phyloP scores from a whole-genome alignment of 2,797 vertebrate genomes.

The Anabas testudineus region DNA sequence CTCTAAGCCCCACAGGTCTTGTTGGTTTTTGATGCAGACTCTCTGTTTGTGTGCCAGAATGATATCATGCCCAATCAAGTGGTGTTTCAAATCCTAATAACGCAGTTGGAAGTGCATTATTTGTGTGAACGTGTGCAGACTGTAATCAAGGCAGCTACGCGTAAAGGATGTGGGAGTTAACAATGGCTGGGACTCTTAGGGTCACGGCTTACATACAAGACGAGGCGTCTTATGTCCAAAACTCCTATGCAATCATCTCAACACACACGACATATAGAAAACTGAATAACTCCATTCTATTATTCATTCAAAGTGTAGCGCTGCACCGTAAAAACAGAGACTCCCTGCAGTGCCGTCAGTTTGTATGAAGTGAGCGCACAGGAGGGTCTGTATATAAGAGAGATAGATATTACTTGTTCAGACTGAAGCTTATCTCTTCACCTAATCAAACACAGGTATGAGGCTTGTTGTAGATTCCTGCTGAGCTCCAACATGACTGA shows the following conservation, averaged over 20 bases:
- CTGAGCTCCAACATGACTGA: constrained; percentile 82
- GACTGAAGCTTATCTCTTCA: constrained; percentile 74
- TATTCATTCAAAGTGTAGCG: constrained; percentile 48
- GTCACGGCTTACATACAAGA: constrained; percentile 56
- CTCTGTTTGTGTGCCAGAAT: constrained; percentile 84
- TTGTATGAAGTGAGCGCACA: constrained; percentile 56
- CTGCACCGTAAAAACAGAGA: constrained; percentile 49
- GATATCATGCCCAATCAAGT: constrained; percentile 86
- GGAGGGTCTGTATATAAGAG: constrained; percentile 62
- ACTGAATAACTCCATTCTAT: constrained; percentile 43
- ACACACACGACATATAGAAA: constrained; percentile 28
- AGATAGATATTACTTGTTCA: constrained; percentile 76
- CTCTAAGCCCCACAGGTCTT: constrained; percentile 74
- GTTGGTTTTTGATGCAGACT: constrained; percentile 78
- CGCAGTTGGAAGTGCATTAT: constrained; percentile 86
- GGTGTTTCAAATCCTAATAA: constrained; percentile 87
- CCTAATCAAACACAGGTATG: constrained; percentile 78
- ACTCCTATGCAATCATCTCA: constrained; percentile 13
- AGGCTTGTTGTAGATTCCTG: constrained; percentile 74
- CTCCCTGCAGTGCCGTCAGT: constrained; percentile 66
- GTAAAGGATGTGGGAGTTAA: constrained; percentile 75
- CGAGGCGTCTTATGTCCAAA: constrained; percentile 29
- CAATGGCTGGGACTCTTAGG: constrained; percentile 73
- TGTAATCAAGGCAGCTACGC: constrained; percentile 78
- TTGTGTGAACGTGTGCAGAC: constrained; percentile 83